A percentile compares a stretch with the other conserved stretches of the same genome.
These are phyloP conservation scores for Achroia grisella DNA, from an alignment of 1,140 invertebrate genomes.

Conservation along the genomic window DNA sequence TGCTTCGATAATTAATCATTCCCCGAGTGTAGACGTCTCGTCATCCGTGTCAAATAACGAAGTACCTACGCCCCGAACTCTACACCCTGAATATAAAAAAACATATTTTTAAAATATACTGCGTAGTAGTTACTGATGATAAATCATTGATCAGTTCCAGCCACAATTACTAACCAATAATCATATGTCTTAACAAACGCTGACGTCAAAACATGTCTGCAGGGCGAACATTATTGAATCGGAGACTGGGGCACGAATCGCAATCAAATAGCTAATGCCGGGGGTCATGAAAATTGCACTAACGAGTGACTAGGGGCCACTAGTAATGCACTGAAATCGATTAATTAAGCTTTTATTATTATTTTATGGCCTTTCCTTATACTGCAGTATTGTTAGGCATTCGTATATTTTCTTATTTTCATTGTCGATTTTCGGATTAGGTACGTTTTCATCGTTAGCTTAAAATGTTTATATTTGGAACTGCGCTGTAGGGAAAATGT, in stretches of 20 bases:
- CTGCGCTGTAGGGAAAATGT: too few relatives aligned
- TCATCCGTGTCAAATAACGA: too few relatives aligned
- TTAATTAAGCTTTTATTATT: slow-evolving; percentile 70
- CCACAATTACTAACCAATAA: slow-evolving; percentile 57
- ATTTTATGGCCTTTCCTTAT: slow-evolving; percentile 49
- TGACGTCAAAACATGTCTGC: slow-evolving; percentile 61
- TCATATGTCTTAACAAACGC: slow-evolving; percentile 63
- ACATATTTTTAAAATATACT: too few relatives aligned
- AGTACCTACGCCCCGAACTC: too few relatives aligned
- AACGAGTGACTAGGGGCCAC: slow-evolving; percentile 24
- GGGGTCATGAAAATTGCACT: slow-evolving; percentile 33
- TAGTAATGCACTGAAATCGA: slow-evolving; percentile 63
- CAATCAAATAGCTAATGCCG: slow-evolving; percentile 54
- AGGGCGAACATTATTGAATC: slow-evolving; percentile 59
- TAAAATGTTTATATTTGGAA: too few relatives aligned
- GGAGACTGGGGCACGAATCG: slow-evolving; percentile 13
- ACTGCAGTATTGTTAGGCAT: slow-evolving; percentile 28
- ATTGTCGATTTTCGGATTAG: too few relatives aligned
- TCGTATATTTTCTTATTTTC: slow-evolving; percentile 23
- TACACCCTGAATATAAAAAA: too few relatives aligned
- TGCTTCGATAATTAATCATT: too few relatives aligned
- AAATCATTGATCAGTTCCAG: slow-evolving; percentile 6
- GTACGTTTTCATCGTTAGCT: too few relatives aligned
- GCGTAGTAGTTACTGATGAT: background rate
- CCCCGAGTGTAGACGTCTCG: too few relatives aligned